These are phyloP conservation scores for Agriopis leucophaearia DNA, from an alignment of 2,888 invertebrate genomes.

Conservation along the genomic window DNA sequence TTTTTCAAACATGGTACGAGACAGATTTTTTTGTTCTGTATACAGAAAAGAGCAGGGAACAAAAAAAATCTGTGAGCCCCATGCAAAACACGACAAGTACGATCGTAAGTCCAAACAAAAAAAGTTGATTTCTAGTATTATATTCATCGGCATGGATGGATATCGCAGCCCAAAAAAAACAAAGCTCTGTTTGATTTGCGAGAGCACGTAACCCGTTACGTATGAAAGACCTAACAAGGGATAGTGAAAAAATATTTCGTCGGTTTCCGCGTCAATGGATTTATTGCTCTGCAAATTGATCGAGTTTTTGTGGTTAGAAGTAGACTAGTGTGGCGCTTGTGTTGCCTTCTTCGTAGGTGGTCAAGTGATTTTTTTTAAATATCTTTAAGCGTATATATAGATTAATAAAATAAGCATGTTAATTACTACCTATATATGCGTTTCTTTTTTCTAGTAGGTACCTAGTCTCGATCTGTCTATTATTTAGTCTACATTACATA, in stretches of 20 bases:
- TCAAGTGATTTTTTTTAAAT: not conserved
- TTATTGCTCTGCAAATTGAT: slow-evolving; percentile 13
- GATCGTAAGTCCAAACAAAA: not conserved
- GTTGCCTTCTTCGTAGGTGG: not conserved
- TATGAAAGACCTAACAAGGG: slow-evolving; percentile 38
- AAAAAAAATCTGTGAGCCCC: too few relatives aligned
- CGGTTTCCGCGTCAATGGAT: slow-evolving; percentile 39
- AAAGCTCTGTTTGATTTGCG: slow-evolving; percentile 59
- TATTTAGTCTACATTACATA: not conserved
- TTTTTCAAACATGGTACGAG: too few relatives aligned
- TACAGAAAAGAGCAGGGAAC: too few relatives aligned
- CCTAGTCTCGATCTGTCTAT: too few relatives aligned
- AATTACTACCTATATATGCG: too few relatives aligned
- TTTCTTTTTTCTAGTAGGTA: too few relatives aligned
- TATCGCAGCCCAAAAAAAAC: slow-evolving; percentile 41
- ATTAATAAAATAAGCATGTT: too few relatives aligned
- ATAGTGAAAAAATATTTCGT: slow-evolving; percentile 45
- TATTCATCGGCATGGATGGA: slow-evolving; percentile 22
- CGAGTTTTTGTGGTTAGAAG: not conserved
- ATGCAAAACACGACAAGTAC: too few relatives aligned
- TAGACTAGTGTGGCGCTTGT: not conserved
- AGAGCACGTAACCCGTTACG: slow-evolving; percentile 53
- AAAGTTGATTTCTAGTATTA: slow-evolving; percentile 21
- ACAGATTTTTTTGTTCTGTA: too few relatives aligned
- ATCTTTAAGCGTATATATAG: too few relatives aligned